Evolutionary conservation across 2,797 vertebrate species (phyloP), one percentile per base, ranked within the genome.

Genomic region (Dallia pectoralis): DNA sequence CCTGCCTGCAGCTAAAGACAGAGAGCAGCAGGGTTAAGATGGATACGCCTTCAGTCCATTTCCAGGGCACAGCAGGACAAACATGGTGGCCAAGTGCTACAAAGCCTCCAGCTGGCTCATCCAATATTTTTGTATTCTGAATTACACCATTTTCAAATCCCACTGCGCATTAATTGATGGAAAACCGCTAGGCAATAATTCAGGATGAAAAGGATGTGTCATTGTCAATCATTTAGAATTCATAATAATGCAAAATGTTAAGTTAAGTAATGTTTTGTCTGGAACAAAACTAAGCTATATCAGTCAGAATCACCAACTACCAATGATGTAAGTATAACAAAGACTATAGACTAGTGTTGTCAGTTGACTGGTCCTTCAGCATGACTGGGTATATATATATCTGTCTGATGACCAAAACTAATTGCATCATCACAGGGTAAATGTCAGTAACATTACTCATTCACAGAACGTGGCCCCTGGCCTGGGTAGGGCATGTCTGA

Each of bases 61-160:
- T 48, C 76, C 72, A 81, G 73, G 75, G 79, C 73, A 80, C 74
- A 77, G 80, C 68, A 71, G 71, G 72, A 69, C 49, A 81, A 68
- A 72, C 72, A 72, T 71, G 68, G 83, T 64, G 74, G 78, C 74
- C 11, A 56, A n/a, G 9, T 71, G 66, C 73, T 72, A 83, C 65
- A 73, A 67, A 74, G 61, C 77, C 79, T 62, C 65, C 73, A 72
- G 76, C 69, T 73, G 59, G 75, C 72, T 68, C 30, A 56, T 77
- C 75, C 68, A 70, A 71, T 73, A 65, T 71, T 49, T 59, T 19
- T 30, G 59, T 49, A 8, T 49, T 25, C 53, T 22, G 25, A 59
- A 59, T 59, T 2, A 27, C 53, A 59, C 11, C 53, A 11, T 44
- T 44, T 44, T 14, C 40, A 44, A 44, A 12, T 44, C 40, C 40